phyloP scores from a whole-genome alignment of 2,113 vertebrate genomes.

The Psettodes erumei region DNA sequence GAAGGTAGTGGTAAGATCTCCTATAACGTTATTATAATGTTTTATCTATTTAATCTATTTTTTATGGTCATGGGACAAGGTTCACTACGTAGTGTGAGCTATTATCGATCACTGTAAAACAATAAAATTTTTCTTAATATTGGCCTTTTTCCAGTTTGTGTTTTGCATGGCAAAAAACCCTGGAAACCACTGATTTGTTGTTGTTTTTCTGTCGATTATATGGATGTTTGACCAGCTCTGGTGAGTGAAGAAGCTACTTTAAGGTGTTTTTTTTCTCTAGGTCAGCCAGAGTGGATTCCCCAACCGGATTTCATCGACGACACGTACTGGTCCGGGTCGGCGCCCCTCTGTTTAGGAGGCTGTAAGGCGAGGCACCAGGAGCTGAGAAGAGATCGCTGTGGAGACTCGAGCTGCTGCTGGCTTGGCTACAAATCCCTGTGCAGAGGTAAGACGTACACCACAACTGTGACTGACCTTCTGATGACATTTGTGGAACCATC shows the following conservation, averaged over 20 bases:
- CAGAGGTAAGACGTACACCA: conserved; percentile 75
- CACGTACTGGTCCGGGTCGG: conserved; percentile 87
- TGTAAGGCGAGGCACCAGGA: conserved; percentile 84
- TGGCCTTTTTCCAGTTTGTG: not conserved
- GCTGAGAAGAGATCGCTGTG: conserved; percentile 85
- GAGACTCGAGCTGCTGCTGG: conserved; percentile 88
- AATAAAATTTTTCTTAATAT: not conserved
- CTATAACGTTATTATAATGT: not conserved
- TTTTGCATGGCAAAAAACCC: not conserved
- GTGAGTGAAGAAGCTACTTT: not conserved
- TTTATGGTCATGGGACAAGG: not conserved
- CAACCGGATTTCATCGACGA: conserved; percentile 63
- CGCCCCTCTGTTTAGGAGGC: conserved; percentile 84
- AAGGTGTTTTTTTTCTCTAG: conserved; percentile 43
- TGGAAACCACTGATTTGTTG: too few species aligned
- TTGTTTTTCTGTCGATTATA: not conserved
- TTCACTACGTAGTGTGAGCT: not conserved
- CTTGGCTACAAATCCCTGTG: conserved; percentile 87
- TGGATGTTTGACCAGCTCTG: not conserved
- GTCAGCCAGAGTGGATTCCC: conserved; percentile 53
- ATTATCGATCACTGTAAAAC: not conserved
- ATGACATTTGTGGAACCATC: not conserved
- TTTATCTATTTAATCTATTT: too few species aligned
- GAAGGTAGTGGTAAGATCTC: conserved; percentile 78
- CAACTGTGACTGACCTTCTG: not conserved